Evolutionary conservation across 2,113 vertebrate species (phyloP), one percentile per base, ranked within the genome.

Genomic region (Scolopax mira): DNA sequence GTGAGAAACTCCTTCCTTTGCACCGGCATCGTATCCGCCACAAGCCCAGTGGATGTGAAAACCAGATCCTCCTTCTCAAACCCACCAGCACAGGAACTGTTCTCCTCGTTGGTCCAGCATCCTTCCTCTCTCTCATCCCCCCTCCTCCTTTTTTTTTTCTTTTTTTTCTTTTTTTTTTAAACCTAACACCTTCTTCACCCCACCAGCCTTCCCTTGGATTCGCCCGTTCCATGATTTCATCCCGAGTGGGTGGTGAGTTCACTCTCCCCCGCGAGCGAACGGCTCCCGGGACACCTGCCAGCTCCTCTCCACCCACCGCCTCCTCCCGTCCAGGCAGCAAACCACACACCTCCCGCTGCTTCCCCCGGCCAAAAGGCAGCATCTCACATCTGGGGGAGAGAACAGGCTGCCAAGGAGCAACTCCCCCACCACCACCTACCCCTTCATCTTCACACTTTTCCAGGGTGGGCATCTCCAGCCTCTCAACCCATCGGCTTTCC

Each of bases 221-320:
- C 30, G 80, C 84, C 81, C 61, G 0, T 82, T 91, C 87, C 81
- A 64, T 95, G 96, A 96, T 96, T 96, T 95, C 96, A 96, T 52
- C 82, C 48, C 1, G 71, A 74, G 94, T 94, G 94, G 94, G 93
- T 83, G 95, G 94, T 33, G 85, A 93, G 91, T 84, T 94, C 60
- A 7, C 88, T 91, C 93, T 91, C 95, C 85, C 91, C 82, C 60
- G 3, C 9, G 3, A 69, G 79, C 96, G 89, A 90, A 72, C 70
- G 58, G 91, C 85, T 96, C 57, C 92, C 5, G 88, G 96, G 96
- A 80, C 85, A 64, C 8, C 91, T 24, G 91, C 96, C 93, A 97
- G 93, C 93, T 90, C n/a, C 90, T 93, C 92, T 93, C 93, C 93
- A 94, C 95, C 94, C 95, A 96, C 95, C 1, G 90, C 95, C 91